Evolutionary conservation across 1,140 invertebrate genomes (phyloP).

Genomic region (Zaprionus gabonicus): DNA sequence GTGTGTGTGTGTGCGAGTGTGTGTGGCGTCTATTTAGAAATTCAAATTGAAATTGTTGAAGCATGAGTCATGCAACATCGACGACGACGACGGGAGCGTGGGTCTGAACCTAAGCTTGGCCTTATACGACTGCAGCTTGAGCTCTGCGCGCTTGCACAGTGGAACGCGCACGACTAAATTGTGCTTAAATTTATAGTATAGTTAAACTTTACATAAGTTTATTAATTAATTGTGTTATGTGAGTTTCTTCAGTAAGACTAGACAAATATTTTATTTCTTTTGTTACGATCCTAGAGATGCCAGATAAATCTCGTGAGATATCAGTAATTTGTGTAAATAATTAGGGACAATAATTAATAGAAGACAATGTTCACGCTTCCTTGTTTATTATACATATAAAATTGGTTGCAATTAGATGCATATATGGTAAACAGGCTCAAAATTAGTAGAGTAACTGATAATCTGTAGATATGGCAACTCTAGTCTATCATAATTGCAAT

Average conservation of each 20-base stretch:
- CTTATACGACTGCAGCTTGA: background rate
- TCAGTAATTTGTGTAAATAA: too few species aligned
- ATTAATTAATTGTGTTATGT: background rate
- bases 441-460: too few species aligned
- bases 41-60: slow-evolving; percentile 77
- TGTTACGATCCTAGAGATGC: too few species aligned
- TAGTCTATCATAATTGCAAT: slow-evolving; percentile 51
- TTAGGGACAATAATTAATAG: too few species aligned
- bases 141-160: background rate
- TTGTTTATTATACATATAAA: too few species aligned
- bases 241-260: too few species aligned
- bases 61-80: slow-evolving; percentile 65
- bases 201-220: background rate
- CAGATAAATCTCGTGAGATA: too few species aligned
- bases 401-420: too few species aligned
- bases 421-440: too few species aligned
- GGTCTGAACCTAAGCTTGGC: slow-evolving; percentile 44
- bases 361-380: too few species aligned
- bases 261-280: too few species aligned
- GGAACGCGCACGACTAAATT: background rate
- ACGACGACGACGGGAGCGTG: slow-evolving; percentile 42
- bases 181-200: background rate
- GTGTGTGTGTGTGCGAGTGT: slow-evolving; percentile 42
- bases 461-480: background rate
- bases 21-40: slow-evolving; percentile 77